Evolutionary conservation across 1,140 invertebrate species (phyloP).

Genomic region (Cydia fagiglandana): DNA sequence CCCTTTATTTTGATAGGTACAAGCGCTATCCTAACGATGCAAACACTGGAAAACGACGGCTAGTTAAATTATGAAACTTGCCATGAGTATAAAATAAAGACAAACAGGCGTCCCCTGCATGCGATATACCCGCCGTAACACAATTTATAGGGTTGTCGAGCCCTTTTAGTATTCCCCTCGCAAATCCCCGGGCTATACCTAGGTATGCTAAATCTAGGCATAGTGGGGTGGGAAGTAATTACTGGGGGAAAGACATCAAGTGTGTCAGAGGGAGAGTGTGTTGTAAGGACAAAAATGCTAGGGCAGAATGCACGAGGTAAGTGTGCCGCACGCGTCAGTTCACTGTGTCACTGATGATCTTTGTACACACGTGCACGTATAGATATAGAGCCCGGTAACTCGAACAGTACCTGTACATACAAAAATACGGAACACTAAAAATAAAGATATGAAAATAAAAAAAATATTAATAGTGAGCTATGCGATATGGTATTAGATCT

Average conservation of each 20-base stretch:
- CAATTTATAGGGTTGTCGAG: conserved; percentile 63
- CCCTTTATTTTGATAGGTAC: neutral
- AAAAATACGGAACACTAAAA: no score
- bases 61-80: conserved; percentile 32
- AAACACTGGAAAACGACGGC: conserved; percentile 6
- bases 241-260: conserved; percentile 72
- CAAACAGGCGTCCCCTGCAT: conserved; percentile 46
- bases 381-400: conserved; percentile 1
- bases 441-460: neutral
- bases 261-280: conserved; percentile 77
- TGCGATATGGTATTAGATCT: no score
- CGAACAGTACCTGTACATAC: neutral
- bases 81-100: conserved; percentile 25
- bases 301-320: conserved; percentile 71
- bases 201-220: conserved; percentile 65
- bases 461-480: no score
- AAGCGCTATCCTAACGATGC: conserved; percentile 20
- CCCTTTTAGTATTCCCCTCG: conserved; percentile 74
- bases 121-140: conserved; percentile 61
- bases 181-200: conserved; percentile 71
- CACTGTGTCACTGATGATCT: conserved; percentile 77
- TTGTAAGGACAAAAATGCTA: conserved; percentile 74
- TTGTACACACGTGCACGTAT: conserved; percentile 56
- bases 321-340: conserved; percentile 74
- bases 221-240: conserved; percentile 67